Conservation (phyloP, 1,140 invertebrate genomes). For the Apis laboriosa region DNA sequence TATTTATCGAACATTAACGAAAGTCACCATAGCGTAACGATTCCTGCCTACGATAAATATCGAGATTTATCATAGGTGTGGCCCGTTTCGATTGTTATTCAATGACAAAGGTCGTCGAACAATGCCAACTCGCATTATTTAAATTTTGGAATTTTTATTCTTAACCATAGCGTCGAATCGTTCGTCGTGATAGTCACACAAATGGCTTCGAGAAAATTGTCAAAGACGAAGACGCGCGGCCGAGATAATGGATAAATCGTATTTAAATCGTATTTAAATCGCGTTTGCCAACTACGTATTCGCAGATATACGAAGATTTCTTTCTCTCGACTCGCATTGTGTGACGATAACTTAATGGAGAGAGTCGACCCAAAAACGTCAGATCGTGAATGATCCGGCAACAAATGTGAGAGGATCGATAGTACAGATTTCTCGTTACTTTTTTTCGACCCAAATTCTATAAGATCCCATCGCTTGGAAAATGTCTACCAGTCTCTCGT, state of each 20-base stretch:
- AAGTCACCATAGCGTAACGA: background rate
- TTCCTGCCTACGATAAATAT: background rate
- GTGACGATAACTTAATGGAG: slow-evolving; percentile 21
- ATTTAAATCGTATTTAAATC: background rate
- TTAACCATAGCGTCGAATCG: no score
- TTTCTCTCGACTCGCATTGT: slow-evolving; percentile 4
- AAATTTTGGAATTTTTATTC: background rate
- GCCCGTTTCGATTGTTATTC: background rate
- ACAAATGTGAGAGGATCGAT: slow-evolving; percentile 13
- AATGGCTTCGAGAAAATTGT: no score
- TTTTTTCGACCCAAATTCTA: slow-evolving; percentile 42
- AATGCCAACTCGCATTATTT: background rate
- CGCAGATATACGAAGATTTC: background rate
- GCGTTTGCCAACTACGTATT: no score
- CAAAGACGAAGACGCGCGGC: no score
- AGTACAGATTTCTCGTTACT: slow-evolving; percentile 33
- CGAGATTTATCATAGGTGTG: background rate
- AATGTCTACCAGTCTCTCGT: slow-evolving; percentile 18
- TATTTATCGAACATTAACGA: background rate
- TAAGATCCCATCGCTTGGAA: background rate
- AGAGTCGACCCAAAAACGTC: slow-evolving; percentile 32
- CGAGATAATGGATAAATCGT: no score
- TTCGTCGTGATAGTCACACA: no score
- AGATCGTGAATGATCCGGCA: slow-evolving; percentile 18
- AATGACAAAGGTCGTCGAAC: background rate